phyloP scores from a whole-genome alignment of 2,888 invertebrate species.

The Pristionchus entomophagus region DNA sequence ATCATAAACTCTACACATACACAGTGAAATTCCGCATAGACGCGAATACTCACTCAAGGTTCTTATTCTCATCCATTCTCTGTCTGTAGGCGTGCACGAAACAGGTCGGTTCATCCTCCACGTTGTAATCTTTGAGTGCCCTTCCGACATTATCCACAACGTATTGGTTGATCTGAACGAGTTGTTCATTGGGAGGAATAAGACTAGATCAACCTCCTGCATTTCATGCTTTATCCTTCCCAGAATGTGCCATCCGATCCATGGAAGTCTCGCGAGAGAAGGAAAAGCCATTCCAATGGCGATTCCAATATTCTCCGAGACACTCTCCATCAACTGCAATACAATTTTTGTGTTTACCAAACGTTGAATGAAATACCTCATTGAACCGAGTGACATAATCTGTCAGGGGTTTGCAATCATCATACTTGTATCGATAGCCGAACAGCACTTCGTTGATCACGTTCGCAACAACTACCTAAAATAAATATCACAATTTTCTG shows the following conservation, averaged over 20 bases:
- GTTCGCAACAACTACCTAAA: not conserved
- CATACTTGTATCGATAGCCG: not conserved
- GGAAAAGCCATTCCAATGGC: not conserved
- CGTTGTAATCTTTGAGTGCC: not conserved
- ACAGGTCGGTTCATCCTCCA: not conserved
- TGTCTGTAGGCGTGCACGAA: not conserved
- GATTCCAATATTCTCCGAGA: not conserved
- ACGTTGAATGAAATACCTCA: not conserved
- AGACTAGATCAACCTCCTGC: not conserved
- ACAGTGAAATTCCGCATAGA: too few species aligned
- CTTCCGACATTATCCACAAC: not conserved
- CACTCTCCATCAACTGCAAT: not conserved
- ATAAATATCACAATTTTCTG: too few species aligned
- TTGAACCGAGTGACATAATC: constrained; percentile 5
- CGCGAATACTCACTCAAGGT: not conserved
- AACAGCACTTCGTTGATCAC: constrained; percentile 1
- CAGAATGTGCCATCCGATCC: not conserved
- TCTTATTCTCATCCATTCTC: not conserved
- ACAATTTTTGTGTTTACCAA: too few species aligned
- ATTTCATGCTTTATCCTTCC: not conserved
- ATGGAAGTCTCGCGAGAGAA: not conserved
- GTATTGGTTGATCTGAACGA: not conserved
- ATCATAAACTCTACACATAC: too few species aligned
- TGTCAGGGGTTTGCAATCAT: not conserved
- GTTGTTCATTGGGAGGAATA: not conserved